Evolutionary conservation across 2,888 invertebrate genomes (phyloP), one percentile per base, ranked within the genome.

Genomic region (Octodonta nipae): DNA sequence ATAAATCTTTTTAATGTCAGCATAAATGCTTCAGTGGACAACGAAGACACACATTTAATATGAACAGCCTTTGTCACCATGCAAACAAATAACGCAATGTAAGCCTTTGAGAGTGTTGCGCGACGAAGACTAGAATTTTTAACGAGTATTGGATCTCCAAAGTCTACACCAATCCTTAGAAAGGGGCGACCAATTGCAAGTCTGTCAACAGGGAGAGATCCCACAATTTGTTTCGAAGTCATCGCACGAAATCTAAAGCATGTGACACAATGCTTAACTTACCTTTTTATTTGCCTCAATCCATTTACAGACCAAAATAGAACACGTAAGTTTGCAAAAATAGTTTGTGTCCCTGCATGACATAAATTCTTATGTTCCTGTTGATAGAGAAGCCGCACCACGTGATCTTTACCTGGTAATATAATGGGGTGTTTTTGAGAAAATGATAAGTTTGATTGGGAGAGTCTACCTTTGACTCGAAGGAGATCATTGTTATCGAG

Each of bases 11-110:
- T 30, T 12, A 30, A 13, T 12, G 30, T 3, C 8, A 12, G 1
- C n/a, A 6, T 4, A 6, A 27, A 27, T 6, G 27, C 3, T 20
- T 22, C 20, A 1, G 10, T 7, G 5, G 17, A 7, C 2, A 14
- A 13, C 4, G 10, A 4, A 1, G 24, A 24, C 3, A 24, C 31
- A 5, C 17, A 2, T 22, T 30, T 24, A 8, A 31, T 31, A 13
- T 31, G 31, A 22, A 22, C 15, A 7, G 13, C 22, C 13, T 31
- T 31, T 6, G 3, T 24, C n/a, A 13, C 22, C 16, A 15, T 15
- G 28, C 31, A 24, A 7, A 31, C 31, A 25, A 31, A 24, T 2
- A 31, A 12, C 11, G 25, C 25, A n/a, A 31, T 15, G 13, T 31
- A 15, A 8, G 24, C 22, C 24, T 30, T 30, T 4, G 13, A 24